These are phyloP conservation scores for Oscheius onirici DNA, from an alignment of 2,888 invertebrate species.

Conservation along the genomic window DNA sequence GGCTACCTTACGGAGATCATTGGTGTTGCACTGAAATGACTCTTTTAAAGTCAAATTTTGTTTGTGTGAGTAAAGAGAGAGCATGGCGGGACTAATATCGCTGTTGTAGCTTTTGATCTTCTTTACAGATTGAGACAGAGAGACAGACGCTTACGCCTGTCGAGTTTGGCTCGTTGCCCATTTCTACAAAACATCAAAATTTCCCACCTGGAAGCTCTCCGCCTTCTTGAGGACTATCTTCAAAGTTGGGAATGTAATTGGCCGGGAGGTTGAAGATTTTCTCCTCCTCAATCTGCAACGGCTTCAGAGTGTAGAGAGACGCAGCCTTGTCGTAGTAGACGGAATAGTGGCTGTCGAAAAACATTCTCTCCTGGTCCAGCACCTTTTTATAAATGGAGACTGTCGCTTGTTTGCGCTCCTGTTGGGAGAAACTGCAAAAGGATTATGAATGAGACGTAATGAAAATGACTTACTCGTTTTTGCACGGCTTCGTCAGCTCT, in stretches of 20 bases:
- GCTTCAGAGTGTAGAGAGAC: conserved; percentile 21
- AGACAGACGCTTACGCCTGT: too few species aligned
- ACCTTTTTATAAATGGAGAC: conserved; percentile 14
- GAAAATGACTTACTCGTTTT: conserved; percentile 28
- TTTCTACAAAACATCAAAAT: too few species aligned
- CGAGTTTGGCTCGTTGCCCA: too few species aligned
- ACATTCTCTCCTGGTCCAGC: neutral
- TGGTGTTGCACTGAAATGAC: conserved; percentile 16
- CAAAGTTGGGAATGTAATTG: neutral
- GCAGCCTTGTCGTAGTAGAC: conserved; percentile 33
- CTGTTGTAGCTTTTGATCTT: too few species aligned
- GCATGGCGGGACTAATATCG: too few species aligned
- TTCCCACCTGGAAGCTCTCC: conserved; percentile 18
- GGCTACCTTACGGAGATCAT: conserved; percentile 3
- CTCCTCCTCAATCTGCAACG: neutral
- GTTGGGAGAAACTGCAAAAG: conserved; percentile 21
- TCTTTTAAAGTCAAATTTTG: too few species aligned
- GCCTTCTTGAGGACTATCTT: conserved; percentile 5
- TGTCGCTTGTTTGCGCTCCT: conserved; percentile 15
- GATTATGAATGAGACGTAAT: neutral
- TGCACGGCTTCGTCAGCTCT: conserved; percentile 28
- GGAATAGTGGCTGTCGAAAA: neutral
- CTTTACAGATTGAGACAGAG: too few species aligned
- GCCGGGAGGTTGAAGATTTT: neutral
- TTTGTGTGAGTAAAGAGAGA: too few species aligned